Conservation (phyloP, 2,113 vertebrate species). For the Gnathonemus longibarbis region DNA sequence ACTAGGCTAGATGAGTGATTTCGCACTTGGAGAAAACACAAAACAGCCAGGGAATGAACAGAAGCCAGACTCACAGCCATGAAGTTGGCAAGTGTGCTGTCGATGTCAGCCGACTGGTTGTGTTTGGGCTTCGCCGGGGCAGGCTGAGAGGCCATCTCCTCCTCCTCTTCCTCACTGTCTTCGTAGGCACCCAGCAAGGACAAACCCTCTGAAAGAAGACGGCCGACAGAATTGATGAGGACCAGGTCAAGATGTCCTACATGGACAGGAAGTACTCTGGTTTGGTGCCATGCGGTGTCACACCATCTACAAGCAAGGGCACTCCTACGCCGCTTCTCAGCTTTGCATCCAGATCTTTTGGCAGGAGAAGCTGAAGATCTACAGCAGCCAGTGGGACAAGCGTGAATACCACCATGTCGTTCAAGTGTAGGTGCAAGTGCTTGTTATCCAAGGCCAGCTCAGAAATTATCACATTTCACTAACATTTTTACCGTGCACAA, state of each 20-base stretch:
- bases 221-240: neutral
- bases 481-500: neutral
- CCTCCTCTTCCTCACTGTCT: slow-evolving; percentile 90
- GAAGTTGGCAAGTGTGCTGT: slow-evolving; percentile 92
- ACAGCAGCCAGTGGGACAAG: neutral
- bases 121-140: slow-evolving; percentile 54
- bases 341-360: neutral
- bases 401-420: neutral
- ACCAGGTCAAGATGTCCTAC: neutral
- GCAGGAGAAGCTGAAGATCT: neutral
- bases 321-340: neutral
- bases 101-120: slow-evolving; percentile 75
- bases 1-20: neutral
- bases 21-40: neutral
- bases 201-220: slow-evolving; percentile 69
- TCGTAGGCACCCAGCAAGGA: slow-evolving; percentile 91
- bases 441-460: neutral
- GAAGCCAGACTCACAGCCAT: slow-evolving; percentile 75
- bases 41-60: neutral
- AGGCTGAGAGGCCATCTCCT: slow-evolving; percentile 56
- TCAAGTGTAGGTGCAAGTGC: neutral
- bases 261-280: neutral
- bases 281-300: neutral
- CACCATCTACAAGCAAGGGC: neutral
- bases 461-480: neutral